A percentile compares a stretch with the other conserved stretches of the same genome.
phyloP scores from a whole-genome alignment of 2,888 invertebrate species.

The Ennomos erosarius region DNA sequence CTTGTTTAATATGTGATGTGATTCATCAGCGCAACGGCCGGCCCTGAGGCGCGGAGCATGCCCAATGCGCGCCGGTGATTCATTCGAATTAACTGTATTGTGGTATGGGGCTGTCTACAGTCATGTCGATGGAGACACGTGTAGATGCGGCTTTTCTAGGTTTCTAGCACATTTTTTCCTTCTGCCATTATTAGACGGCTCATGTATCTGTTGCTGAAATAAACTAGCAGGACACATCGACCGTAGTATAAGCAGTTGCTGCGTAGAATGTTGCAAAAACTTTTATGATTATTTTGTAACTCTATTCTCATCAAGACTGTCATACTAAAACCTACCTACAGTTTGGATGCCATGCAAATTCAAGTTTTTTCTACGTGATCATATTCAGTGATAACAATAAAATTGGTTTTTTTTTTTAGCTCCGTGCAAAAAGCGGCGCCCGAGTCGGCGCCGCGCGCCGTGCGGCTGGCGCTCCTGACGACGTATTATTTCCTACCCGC shows the following conservation, averaged over 20 bases:
- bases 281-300: too few species aligned
- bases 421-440: conserved; percentile 28
- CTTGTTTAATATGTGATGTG: conserved; percentile 30
- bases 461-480: too few species aligned
- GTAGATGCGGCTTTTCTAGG: background rate
- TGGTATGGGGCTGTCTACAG: conserved; percentile 24
- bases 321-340: conserved; percentile 1
- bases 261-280: too few species aligned
- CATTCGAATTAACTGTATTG: conserved; percentile 41
- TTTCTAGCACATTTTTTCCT: background rate
- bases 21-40: conserved; percentile 34
- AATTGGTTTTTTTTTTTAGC: conserved; percentile 36
- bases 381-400: conserved; percentile 40
- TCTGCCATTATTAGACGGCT: background rate
- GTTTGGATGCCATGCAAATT: conserved; percentile 17
- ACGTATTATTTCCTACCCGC: conserved; percentile 21
- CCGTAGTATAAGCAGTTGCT: too few species aligned
- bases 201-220: too few species aligned
- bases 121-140: conserved; percentile 22
- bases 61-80: conserved; percentile 38
- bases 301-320: too few species aligned
- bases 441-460: conserved; percentile 26
- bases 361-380: conserved; percentile 29
- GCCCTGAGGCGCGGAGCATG: conserved; percentile 29
- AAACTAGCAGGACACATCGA: too few species aligned